Evolutionary conservation across 2,888 invertebrate genomes (phyloP), one percentile per base, ranked within the genome.

Genomic region (Sturmia bella): DNA sequence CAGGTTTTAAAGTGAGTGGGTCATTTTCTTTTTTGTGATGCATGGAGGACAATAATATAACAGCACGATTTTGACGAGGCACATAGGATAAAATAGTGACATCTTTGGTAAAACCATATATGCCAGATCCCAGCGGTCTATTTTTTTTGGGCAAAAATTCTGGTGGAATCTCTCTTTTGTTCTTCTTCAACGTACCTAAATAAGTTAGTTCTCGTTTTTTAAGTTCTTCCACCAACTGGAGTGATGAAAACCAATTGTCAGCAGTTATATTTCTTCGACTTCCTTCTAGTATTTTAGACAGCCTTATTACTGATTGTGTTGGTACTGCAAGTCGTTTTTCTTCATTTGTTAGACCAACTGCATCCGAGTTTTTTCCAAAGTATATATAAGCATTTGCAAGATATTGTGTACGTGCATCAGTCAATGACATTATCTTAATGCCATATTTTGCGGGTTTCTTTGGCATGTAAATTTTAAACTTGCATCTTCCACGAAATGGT

Each of bases 401-500:
- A 24, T 66, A 79, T 1, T 74, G 68, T 21, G 81, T 81, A 17
- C 72, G 76, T 43, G 75, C 66, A 52, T 76, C 75, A n/a, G 80
- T 80, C 39, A 84, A 70, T 12, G 64, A 21, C 74, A 77, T 76
- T 68, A 80, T 76, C 37, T 80, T 80, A 19, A 85, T 66, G n/a
- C 82, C 83, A 75, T 84, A 85, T 73, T 83, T 85, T 73, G 83
- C 82, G 5, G 76, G 70, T 56, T 83, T 85, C 41, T 80, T 64
- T 21, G 80, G 84, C 82, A 84, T 84, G 64, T 80, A 84, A 12
- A 80, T 68, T 48, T 75, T 81, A 59, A 85, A 84, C 54, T 79
- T 83, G 63, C 80, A 84, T 57, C 84, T 78, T n/a, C 83, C 83
- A 19, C 80, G 75, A 74, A 85, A 84, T 45, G 68, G 63, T 50